A percentile compares a stretch with the other conserved stretches of the same genome.
Evolutionary conservation across 2,797 vertebrate genomes (phyloP).

Genomic region (Sebastolobus altivelis): DNA sequence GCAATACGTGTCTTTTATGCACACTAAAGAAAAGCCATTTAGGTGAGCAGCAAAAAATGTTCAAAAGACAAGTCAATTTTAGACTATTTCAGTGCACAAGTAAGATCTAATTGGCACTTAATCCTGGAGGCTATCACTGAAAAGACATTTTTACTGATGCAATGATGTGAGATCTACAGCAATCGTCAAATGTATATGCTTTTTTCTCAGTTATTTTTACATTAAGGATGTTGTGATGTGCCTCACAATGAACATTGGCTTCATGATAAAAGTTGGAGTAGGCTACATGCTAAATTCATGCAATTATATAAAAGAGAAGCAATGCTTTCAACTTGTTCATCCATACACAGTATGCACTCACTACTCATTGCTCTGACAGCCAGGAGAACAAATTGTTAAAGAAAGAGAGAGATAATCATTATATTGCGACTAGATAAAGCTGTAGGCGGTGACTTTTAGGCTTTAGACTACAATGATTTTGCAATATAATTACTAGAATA

Average conservation of each 20-base stretch:
- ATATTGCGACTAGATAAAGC: not conserved
- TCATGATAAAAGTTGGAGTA: not conserved
- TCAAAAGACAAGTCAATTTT: not conserved
- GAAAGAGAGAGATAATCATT: not conserved
- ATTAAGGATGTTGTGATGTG: not conserved
- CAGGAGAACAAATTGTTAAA: not conserved
- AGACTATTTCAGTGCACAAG: not conserved
- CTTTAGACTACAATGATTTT: constrained; percentile 4
- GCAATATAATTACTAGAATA: not conserved
- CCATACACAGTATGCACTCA: not conserved
- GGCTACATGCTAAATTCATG: not conserved
- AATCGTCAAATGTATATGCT: not conserved
- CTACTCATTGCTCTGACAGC: not conserved
- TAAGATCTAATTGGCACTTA: not conserved
- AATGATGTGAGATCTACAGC: not conserved
- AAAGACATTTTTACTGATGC: not conserved
- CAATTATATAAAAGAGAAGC: not conserved
- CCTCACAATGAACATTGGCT: not conserved
- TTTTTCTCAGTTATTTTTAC: not conserved
- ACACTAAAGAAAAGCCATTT: constrained; percentile 1
- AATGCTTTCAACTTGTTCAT: constrained; percentile 23
- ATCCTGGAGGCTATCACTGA: not conserved
- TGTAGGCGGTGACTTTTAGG: not conserved
- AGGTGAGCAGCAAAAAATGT: not conserved
- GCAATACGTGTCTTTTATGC: not conserved